Evolutionary conservation across 2,113 vertebrate genomes (phyloP).

Genomic region (Dasyornis broadbenti): DNA sequence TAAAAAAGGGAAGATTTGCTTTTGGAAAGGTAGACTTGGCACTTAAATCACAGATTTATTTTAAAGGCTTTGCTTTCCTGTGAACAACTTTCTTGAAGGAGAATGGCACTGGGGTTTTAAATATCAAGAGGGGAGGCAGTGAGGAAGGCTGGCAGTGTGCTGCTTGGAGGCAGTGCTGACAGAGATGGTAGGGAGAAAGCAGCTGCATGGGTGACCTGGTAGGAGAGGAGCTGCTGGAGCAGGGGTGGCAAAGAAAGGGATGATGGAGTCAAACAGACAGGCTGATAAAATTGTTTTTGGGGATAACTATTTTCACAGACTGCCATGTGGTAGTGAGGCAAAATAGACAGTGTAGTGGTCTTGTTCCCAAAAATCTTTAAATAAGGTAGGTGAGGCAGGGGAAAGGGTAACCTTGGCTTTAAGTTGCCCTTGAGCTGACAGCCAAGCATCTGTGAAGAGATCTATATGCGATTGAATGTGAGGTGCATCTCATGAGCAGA

Average conservation of each 20-base stretch:
- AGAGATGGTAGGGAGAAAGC: neutral
- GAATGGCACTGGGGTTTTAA: neutral
- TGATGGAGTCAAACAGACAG: neutral
- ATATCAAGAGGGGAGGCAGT: neutral
- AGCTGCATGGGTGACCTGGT: neutral
- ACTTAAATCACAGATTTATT: neutral
- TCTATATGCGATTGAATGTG: neutral
- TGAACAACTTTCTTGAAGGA: neutral
- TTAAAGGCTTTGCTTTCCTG: neutral
- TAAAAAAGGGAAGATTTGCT: neutral
- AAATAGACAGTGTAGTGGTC: neutral
- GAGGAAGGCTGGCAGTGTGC: neutral
- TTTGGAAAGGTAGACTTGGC: neutral
- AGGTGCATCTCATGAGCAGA: neutral
- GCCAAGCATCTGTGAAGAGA: neutral
- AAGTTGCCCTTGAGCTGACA: neutral
- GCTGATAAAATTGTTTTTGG: neutral
- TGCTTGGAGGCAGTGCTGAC: neutral
- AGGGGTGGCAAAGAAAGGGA: neutral
- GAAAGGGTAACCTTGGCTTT: neutral
- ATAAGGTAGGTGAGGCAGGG: neutral
- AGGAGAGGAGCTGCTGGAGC: neutral
- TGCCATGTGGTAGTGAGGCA: neutral
- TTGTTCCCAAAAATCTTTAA: neutral
- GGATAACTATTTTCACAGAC: neutral